A percentile compares a stretch with the other conserved stretches of the same genome.
phyloP scores from a whole-genome alignment of 2,888 invertebrate species.

The Drosophila paranaensis region DNA sequence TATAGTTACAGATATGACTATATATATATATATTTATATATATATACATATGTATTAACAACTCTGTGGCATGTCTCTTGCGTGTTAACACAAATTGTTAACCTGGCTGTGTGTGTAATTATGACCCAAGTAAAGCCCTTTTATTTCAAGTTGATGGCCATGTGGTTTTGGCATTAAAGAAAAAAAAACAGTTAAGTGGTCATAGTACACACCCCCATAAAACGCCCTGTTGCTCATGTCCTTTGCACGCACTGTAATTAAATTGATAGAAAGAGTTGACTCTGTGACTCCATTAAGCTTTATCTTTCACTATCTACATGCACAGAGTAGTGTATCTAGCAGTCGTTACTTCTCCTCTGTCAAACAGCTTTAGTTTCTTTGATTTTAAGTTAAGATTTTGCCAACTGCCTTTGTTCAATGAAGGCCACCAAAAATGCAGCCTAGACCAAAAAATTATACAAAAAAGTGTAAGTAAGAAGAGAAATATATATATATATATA shows the following conservation, averaged over 20 bases:
- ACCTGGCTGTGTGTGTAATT: constrained; percentile 23
- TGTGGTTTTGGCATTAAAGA: constrained; percentile 1
- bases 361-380: constrained; percentile 4
- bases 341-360: background rate
- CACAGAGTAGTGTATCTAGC: background rate
- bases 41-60: background rate
- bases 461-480: constrained; percentile 3
- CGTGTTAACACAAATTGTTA: constrained; percentile 37
- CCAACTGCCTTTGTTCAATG: constrained; percentile 47
- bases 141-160: constrained; percentile 28
- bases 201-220: background rate
- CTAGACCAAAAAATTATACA: constrained; percentile 64
- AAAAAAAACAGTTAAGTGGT: background rate
- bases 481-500: background rate
- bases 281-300: background rate
- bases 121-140: constrained; percentile 12
- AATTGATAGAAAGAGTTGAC: background rate
- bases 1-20: constrained; percentile 27
- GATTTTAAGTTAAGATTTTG: constrained; percentile 26
- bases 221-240: background rate
- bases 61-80: constrained; percentile 17
- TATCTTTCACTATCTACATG: background rate
- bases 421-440: constrained; percentile 69
- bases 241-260: background rate
- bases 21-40: background rate